These are phyloP conservation scores for Fistularia commersonii DNA, from an alignment of 2,797 vertebrate species.

Conservation along the genomic window DNA sequence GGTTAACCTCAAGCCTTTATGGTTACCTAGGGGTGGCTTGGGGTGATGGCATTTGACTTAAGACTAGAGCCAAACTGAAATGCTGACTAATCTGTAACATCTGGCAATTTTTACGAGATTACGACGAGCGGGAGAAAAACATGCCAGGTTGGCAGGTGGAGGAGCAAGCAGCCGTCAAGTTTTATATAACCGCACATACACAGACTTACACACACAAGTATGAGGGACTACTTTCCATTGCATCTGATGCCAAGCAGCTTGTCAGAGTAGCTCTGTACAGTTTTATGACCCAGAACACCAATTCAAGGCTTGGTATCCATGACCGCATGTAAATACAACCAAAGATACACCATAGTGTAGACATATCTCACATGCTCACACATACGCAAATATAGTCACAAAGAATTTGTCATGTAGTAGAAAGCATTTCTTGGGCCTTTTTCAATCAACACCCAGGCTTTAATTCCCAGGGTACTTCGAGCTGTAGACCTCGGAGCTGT, in stretches of 20 bases:
- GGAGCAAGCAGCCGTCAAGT: slow-evolving; percentile 38
- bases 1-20: slow-evolving; percentile 71
- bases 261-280: slow-evolving; percentile 2
- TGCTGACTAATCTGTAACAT: slow-evolving; percentile 68
- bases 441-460: slow-evolving; percentile 42
- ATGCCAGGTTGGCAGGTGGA: slow-evolving; percentile 63
- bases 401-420: slow-evolving; percentile 11
- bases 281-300: slow-evolving; percentile 29
- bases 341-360: too few species aligned
- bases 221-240: slow-evolving; percentile 33
- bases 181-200: slow-evolving; percentile 37
- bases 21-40: slow-evolving; percentile 60
- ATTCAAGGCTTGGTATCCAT: slow-evolving; percentile 9
- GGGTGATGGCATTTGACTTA: slow-evolving; percentile 67
- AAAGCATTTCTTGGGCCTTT: slow-evolving; percentile 23
- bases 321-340: slow-evolving; percentile 12
- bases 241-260: slow-evolving; percentile 29
- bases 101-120: slow-evolving; percentile 57
- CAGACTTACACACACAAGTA: slow-evolving; percentile 8
- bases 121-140: slow-evolving; percentile 19
- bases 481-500: slow-evolving; percentile 54
- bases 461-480: slow-evolving; percentile 25
- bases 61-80: slow-evolving; percentile 58
- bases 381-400: background rate
- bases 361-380: background rate